A percentile compares a stretch with the other conserved stretches of the same genome.
Evolutionary conservation across 2,797 vertebrate species (phyloP).

Genomic region (Macropus fuliginosus): DNA sequence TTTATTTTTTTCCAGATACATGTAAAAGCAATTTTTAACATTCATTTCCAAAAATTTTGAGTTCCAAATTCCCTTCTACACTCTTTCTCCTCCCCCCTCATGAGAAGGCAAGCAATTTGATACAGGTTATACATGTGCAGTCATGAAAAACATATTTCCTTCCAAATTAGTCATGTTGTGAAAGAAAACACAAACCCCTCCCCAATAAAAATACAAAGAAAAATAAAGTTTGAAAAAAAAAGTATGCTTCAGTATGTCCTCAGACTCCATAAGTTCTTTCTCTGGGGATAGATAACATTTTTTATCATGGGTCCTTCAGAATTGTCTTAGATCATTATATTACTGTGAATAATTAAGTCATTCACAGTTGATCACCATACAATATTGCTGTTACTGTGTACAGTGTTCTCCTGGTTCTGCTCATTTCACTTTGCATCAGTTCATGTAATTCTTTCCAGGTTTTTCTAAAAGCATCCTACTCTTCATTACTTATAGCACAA

Average conservation of each 20-base stretch:
- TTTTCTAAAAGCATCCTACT: background rate
- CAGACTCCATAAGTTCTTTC: background rate
- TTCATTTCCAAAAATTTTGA: background rate
- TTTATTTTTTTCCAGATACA: background rate
- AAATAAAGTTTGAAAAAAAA: background rate
- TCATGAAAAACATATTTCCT: background rate
- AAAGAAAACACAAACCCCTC: background rate
- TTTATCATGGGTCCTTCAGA: background rate
- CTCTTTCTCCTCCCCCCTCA: background rate
- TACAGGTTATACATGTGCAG: background rate
- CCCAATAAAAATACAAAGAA: background rate
- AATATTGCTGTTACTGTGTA: background rate
- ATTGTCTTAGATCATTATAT: background rate
- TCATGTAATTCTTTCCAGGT: background rate
- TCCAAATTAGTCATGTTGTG: background rate
- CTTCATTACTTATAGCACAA: background rate
- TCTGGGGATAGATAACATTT: background rate
- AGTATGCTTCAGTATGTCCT: background rate
- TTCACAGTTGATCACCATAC: background rate
- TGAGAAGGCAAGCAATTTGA: background rate
- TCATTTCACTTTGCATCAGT: background rate
- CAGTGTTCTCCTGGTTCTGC: background rate
- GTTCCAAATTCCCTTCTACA: background rate
- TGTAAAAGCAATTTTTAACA: background rate
- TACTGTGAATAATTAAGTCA: background rate